Conservation (phyloP, 2,113 vertebrate genomes). For the Varanus komodoensis region DNA sequence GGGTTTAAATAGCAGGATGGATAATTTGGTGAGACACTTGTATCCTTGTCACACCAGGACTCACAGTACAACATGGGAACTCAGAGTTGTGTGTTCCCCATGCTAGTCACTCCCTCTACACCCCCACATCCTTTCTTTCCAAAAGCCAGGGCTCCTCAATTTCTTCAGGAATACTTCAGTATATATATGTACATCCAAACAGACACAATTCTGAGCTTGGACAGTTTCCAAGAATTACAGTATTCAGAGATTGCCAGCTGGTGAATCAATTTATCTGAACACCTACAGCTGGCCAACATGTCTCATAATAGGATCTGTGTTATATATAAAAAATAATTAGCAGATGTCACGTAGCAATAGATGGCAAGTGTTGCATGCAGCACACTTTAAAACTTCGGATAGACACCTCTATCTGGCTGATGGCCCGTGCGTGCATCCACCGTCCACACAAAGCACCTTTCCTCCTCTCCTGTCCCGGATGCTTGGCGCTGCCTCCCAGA, state of each 20-base stretch:
- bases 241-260: conserved; percentile 64
- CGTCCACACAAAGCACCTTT: not conserved
- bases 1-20: not conserved
- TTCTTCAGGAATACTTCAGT: not conserved
- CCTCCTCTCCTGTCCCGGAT: too few species aligned
- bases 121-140: not conserved
- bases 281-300: conserved; percentile 67
- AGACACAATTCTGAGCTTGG: conserved; percentile 35
- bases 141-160: not conserved
- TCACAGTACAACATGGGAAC: too few species aligned
- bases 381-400: not conserved
- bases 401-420: not conserved
- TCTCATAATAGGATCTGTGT: conserved; percentile 63
- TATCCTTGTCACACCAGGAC: not conserved
- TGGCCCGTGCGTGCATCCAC: too few species aligned
- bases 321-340: conserved; percentile 53
- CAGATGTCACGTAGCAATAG: conserved; percentile 39
- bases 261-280: conserved; percentile 70
- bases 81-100: too few species aligned
- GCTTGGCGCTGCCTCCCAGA: not conserved
- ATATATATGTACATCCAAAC: not conserved
- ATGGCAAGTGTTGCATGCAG: not conserved
- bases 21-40: not conserved
- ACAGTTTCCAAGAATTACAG: conserved; percentile 53
- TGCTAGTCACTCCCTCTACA: too few species aligned